phyloP scores from a whole-genome alignment of 2,888 invertebrate species.

The Melanargia galathea region DNA sequence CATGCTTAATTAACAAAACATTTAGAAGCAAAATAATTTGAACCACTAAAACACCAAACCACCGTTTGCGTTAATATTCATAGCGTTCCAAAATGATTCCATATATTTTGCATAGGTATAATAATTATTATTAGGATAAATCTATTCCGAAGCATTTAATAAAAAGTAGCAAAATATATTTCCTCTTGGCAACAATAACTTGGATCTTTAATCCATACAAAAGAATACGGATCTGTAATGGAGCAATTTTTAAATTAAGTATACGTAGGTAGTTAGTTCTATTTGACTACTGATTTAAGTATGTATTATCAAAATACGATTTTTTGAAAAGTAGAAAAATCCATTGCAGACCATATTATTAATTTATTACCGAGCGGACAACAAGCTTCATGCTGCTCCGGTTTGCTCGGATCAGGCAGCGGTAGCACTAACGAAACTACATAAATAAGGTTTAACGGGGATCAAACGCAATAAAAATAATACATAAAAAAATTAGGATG shows the following conservation, averaged over 20 bases:
- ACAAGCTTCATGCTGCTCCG: conserved; percentile 95
- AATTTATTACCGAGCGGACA: conserved; percentile 90
- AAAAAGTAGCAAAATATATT: conserved; percentile 47
- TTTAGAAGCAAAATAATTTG: conserved; percentile 44
- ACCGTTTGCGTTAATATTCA: conserved; percentile 26
- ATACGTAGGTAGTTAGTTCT: too few relatives aligned
- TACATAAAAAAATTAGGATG: conserved; percentile 54
- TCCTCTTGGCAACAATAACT: conserved; percentile 54
- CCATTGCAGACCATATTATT: conserved; percentile 33
- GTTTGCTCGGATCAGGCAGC: conserved; percentile 92
- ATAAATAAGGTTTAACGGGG: conserved; percentile 66
- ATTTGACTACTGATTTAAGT: too few relatives aligned
- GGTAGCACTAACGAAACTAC: conserved; percentile 89
- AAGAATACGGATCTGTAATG: conserved; percentile 58
- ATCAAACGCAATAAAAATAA: conserved; percentile 73
- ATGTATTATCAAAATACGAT: background rate
- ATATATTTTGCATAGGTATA: conserved; percentile 31
- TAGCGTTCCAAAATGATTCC: conserved; percentile 24
- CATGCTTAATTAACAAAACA: conserved; percentile 59
- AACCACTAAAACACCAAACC: conserved; percentile 32
- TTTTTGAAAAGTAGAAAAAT: conserved; percentile 42
- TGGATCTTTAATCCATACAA: conserved; percentile 63
- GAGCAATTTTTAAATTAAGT: conserved; percentile 52
- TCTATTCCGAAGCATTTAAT: conserved; percentile 49
- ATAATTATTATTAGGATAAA: background rate